Evolutionary conservation across 2,113 vertebrate species (phyloP).

Genomic region (Circaetus gallicus): DNA sequence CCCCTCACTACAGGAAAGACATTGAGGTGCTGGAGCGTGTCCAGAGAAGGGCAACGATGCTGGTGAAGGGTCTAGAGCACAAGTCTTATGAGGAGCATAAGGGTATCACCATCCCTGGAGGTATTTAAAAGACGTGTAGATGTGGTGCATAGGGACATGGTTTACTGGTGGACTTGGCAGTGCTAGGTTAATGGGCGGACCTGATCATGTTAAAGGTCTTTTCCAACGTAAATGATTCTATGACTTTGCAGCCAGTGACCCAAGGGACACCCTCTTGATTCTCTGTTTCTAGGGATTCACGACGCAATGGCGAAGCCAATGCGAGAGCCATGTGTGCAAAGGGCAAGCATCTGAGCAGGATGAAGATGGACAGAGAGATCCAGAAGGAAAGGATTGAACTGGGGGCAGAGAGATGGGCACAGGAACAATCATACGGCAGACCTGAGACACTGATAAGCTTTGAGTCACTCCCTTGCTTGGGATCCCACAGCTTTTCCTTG

Average conservation of each 20-base stretch:
- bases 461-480: background rate
- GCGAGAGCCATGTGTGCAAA: fast-evolving
- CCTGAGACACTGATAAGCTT: background rate
- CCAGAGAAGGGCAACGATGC: background rate
- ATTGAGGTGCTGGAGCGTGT: background rate
- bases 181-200: background rate
- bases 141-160: background rate
- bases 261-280: background rate
- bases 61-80: background rate
- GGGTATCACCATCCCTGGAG: too few relatives aligned
- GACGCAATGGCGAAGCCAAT: background rate
- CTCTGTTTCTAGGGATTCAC: background rate
- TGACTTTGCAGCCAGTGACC: background rate
- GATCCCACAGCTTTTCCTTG: background rate
- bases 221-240: background rate
- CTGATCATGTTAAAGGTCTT: background rate
- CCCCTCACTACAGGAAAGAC: background rate
- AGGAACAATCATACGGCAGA: background rate
- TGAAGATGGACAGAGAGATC: background rate
- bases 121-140: too few relatives aligned
- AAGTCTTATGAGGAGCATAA: background rate
- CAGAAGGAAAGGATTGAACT: background rate
- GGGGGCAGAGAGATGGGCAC: background rate
- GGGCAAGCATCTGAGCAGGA: background rate
- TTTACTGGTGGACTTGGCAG: background rate